Base-by-base conservation (phyloP, 2,797 vertebrate genomes). In the Monodelphis domestica region DNA sequence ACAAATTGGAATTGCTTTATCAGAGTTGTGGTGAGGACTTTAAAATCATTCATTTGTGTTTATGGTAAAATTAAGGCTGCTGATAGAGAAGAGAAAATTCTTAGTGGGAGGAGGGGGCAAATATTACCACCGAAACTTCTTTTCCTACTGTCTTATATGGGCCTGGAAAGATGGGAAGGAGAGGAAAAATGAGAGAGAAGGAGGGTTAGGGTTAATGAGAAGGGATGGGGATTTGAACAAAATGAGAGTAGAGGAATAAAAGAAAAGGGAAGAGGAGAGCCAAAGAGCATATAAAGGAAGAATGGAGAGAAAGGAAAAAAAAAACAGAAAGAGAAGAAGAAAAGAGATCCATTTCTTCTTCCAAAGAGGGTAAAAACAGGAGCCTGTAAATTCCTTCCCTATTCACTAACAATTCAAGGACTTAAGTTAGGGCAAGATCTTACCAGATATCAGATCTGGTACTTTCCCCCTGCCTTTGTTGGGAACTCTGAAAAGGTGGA, bases 1-100 rank as follows among this genome's bases (percentile, higher is more conserved):
- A 97, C 14, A 94, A 94, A 92, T 91, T 99, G 98, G 98, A 98
- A 97, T 91, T 98, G 38, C 0, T 98, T 96, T 99, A 98, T 98
- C 98, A 97, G 98, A 99, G 98, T 89, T 99, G 98, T 10, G 98
- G 98, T 99, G 97, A 98, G 98, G 94, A 50, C 94, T 97, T 95
- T 91, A 30, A 90, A 89, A 89, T 88, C 2, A 91, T 95, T 91
- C 52, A 0, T 51, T 96, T 97, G 78, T 57, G 92, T 38, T 95
- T 87, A 24, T 11, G 63, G 87, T 91, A 53, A 94, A 87, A 88
- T 24, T 6, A 63, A 91, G 90, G 87, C 56, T 91, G n/a, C 63
- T 28, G 1, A 1, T 30, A 28, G 10, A 29, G 1, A 6, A 10
- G 51, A 45, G 54, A 30, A 0, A 45, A 54, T 0, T 0, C 50